phyloP scores from a whole-genome alignment of 2,888 invertebrate species.

The Altica lythri region DNA sequence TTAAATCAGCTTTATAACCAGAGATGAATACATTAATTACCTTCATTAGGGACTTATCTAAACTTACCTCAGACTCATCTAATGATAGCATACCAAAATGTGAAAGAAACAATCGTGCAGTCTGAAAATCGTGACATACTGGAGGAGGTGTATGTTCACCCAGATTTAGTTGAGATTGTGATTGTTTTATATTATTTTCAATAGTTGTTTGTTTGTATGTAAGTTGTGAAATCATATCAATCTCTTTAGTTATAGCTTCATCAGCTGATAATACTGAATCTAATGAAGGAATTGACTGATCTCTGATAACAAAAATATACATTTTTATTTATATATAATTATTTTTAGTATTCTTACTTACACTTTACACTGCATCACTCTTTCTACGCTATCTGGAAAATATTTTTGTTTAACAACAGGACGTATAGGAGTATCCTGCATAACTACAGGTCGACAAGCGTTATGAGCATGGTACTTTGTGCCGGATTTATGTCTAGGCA shows the following conservation, averaged over 20 bases:
- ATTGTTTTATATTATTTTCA: conserved; percentile 48
- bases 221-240: conserved; percentile 71
- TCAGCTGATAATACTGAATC: conserved; percentile 74
- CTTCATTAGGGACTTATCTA: no score
- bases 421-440: conserved; percentile 71
- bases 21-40: no score
- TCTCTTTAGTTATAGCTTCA: conserved; percentile 58
- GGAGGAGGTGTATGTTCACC: conserved; percentile 80
- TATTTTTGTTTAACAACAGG: conserved; percentile 73
- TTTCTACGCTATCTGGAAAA: conserved; percentile 80
- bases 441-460: conserved; percentile 74
- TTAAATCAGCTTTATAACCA: no score
- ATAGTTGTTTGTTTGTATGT: conserved; percentile 70
- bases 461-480: conserved; percentile 67
- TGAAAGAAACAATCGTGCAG: conserved; percentile 90
- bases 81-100: conserved; percentile 91
- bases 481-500: conserved; percentile 81
- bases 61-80: conserved; percentile 52
- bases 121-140: conserved; percentile 91
- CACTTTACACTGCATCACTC: conserved; percentile 81
- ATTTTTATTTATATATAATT: neutral
- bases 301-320: conserved; percentile 59
- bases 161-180: conserved; percentile 38
- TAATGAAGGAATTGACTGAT: conserved; percentile 86
- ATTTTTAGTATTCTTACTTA: conserved; percentile 51